phyloP scores from a whole-genome alignment of 2,888 invertebrate genomes.

The Scaptomyza parva region DNA sequence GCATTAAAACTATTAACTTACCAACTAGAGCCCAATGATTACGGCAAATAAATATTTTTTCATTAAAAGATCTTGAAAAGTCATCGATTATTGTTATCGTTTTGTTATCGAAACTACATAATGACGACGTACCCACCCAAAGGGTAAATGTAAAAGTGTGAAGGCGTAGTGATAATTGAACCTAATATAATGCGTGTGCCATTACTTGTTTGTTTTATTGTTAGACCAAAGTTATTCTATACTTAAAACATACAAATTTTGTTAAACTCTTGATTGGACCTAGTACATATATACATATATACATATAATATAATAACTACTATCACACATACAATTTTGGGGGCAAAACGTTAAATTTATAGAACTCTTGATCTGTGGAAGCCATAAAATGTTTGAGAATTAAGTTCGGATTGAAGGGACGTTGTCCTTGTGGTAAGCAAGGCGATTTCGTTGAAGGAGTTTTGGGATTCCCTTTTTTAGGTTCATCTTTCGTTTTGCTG shows the following conservation, averaged over 20 bases:
- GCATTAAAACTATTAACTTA: too few species aligned
- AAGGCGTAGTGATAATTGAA: neutral
- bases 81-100: too few species aligned
- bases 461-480: neutral
- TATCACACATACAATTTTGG: neutral
- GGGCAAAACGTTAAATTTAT: conserved; percentile 2
- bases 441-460: neutral
- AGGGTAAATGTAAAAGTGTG: neutral
- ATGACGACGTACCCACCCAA: too few species aligned
- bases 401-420: neutral
- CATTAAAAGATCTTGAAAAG: too few species aligned
- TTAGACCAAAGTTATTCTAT: neutral
- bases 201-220: neutral
- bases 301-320: neutral
- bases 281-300: conserved; percentile 5
- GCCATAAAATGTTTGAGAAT: neutral
- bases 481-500: neutral
- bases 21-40: too few species aligned
- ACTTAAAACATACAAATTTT: conserved; percentile 12
- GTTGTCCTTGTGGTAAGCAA: neutral
- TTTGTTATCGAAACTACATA: too few species aligned
- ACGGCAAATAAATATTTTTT: too few species aligned
- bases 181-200: neutral
- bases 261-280: neutral
- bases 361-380: neutral